Evolutionary conservation across 2,113 vertebrate genomes (phyloP), one percentile per base, ranked within the genome.

Genomic region (Hystrix brachyura): DNA sequence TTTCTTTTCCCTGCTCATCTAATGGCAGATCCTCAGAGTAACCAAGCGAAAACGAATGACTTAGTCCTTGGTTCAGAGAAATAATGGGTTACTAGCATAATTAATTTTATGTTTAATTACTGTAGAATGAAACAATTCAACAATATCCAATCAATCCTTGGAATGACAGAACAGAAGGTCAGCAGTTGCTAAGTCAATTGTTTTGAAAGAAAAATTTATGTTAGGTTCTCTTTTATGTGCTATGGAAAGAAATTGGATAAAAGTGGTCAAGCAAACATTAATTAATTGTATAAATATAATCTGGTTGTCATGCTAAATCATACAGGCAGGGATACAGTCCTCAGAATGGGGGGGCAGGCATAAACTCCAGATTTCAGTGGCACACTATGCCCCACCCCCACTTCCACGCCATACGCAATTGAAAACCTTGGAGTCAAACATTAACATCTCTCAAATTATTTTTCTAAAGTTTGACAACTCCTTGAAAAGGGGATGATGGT

Each of bases 21-120:
- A 98, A 98, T 97, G 98, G 98, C 98, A 98, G 96, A 98, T 97
- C 97, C 82, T 6, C 97, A 94, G 97, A 98, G 98, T 98, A 98
- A 98, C 98, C 98, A 98, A 98, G 98, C 82, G 97, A 98, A 99
- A 98, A 98, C 84, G 97, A 99, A 98, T 98, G 72, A 98, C 98
- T 99, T 98, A 98, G 98, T 98, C 98, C 98, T 99, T 98, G 98
- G 97, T 98, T 99, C 98, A 98, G 98, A 99, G 98, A 98, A 98
- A 98, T 98, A 99, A 98, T 99, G 98, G 98, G 98, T 98, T 98
- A 98, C 98, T 96, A 98, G 98, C 98, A 98, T 98, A 99, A 99
- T 99, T 99, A 99, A 99, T 99, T 99, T 99, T 99, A 99, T 98
- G 98, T 99, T 99, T 99, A 99, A 99, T 99, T 99, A 99, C 98